These are phyloP conservation scores for Illadopsis cleaveri DNA, from an alignment of 2,113 vertebrate species.

Conservation along the genomic window DNA sequence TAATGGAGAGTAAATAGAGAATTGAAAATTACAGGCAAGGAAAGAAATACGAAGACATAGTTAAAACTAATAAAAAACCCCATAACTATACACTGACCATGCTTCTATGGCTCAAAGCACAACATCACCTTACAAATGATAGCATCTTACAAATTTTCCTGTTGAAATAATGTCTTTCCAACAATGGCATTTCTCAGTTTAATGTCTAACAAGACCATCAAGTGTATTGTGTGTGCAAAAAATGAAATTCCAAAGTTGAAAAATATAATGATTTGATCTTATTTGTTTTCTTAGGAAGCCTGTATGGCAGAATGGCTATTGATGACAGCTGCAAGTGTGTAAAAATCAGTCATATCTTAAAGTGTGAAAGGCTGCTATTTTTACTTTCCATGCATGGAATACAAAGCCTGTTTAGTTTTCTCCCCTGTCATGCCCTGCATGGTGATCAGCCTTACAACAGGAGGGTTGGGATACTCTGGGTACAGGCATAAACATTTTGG, in stretches of 20 bases:
- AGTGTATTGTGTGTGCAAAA: fast-evolving
- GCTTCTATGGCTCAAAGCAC: neutral
- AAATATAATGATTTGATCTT: neutral
- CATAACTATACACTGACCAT: neutral
- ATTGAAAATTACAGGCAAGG: neutral
- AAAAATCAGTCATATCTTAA: neutral
- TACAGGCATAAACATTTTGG: neutral
- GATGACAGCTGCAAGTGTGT: neutral
- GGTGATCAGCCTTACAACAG: neutral
- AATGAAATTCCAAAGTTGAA: neutral
- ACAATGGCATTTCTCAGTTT: neutral
- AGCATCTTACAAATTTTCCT: neutral
- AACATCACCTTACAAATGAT: neutral
- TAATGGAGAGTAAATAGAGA: neutral
- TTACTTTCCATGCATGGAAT: neutral
- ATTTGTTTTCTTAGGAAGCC: neutral
- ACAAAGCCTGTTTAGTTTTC: neutral
- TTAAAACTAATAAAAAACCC: neutral
- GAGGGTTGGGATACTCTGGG: neutral
- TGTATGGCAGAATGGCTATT: neutral
- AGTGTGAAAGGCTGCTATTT: neutral
- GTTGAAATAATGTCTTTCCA: neutral
- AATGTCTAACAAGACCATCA: neutral
- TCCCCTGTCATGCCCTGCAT: neutral
- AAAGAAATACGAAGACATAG: neutral